Evolutionary conservation across 2,797 vertebrate species (phyloP).

Genomic region (Macrochelys suwanniensis): DNA sequence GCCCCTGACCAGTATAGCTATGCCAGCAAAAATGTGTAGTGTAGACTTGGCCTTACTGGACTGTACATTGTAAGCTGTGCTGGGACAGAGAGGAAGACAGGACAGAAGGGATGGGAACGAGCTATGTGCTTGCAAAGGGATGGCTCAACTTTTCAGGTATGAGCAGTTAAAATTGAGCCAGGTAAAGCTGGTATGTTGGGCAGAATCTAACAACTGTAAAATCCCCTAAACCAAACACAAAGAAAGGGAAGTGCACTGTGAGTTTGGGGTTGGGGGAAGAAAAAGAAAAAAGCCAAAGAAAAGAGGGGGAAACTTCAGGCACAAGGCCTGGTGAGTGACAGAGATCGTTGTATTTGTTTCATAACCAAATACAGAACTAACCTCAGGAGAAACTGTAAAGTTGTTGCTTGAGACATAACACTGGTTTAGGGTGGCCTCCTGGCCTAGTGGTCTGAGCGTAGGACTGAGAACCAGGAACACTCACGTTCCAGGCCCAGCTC

Average conservation of each 20-base stretch:
- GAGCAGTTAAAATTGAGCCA: background rate
- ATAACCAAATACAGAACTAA: background rate
- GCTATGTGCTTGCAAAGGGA: background rate
- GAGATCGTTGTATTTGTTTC: background rate
- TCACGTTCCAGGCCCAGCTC: background rate
- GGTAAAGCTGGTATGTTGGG: background rate
- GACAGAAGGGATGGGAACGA: background rate
- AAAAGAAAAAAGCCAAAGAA: background rate
- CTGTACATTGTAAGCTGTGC: background rate
- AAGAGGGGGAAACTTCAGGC: background rate
- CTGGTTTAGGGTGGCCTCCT: background rate
- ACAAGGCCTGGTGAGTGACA: background rate
- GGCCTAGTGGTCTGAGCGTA: background rate
- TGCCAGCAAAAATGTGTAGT: background rate
- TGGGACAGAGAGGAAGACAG: background rate
- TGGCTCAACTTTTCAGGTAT: fast-evolving
- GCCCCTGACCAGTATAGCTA: background rate
- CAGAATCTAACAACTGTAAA: slow-evolving; percentile 1
- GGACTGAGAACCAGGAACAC: background rate
- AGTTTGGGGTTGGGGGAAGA: background rate
- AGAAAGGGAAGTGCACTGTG: background rate
- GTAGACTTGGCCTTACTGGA: background rate
- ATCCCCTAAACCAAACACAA: background rate
- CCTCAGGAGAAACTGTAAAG: background rate
- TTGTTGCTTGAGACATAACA: no score